A percentile compares a stretch with the other conserved stretches of the same genome.
Evolutionary conservation across 1,140 invertebrate species (phyloP).

Genomic region (Euwallacea fornicatus): DNA sequence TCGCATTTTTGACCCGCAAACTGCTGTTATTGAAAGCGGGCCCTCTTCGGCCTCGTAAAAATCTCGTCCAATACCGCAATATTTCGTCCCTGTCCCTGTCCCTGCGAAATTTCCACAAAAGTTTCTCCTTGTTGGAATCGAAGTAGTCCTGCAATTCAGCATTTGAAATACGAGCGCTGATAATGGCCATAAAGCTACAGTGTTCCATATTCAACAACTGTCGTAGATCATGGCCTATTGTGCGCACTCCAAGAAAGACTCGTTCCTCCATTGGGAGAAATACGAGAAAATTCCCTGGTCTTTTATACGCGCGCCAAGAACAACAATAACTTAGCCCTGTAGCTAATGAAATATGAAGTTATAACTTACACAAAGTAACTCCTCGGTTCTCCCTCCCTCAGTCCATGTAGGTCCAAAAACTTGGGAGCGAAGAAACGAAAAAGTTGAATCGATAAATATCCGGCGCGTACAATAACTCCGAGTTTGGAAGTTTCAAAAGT

Average conservation of each 20-base stretch:
- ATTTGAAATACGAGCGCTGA: too few relatives aligned
- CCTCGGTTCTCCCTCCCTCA: constrained; percentile 30
- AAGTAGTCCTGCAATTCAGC: too few relatives aligned
- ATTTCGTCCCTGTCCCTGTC: too few relatives aligned
- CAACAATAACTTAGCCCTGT: constrained; percentile 32
- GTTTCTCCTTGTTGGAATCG: too few relatives aligned
- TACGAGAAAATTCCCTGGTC: constrained; percentile 31
- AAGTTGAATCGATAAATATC: constrained; percentile 42
- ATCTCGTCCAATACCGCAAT: too few relatives aligned
- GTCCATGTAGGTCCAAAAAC: constrained; percentile 33
- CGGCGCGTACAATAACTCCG: constrained; percentile 30
- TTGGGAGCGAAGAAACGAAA: constrained; percentile 33
- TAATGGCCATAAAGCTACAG: constrained; percentile 6
- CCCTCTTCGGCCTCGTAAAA: too few relatives aligned
- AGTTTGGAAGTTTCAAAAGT: constrained; percentile 37
- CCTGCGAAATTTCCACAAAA: too few relatives aligned
- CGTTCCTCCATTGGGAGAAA: constrained; percentile 21
- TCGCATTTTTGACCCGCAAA: too few relatives aligned
- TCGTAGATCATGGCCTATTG: constrained; percentile 23
- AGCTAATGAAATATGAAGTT: constrained; percentile 42
- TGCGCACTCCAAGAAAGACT: constrained; percentile 33
- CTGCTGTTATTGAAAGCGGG: too few relatives aligned
- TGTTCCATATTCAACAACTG: constrained; percentile 31
- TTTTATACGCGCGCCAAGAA: constrained; percentile 35
- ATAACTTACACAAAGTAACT: constrained; percentile 43